Base-by-base conservation (phyloP, 2,113 vertebrate species). In the Oxyruncus cristatus region DNA sequence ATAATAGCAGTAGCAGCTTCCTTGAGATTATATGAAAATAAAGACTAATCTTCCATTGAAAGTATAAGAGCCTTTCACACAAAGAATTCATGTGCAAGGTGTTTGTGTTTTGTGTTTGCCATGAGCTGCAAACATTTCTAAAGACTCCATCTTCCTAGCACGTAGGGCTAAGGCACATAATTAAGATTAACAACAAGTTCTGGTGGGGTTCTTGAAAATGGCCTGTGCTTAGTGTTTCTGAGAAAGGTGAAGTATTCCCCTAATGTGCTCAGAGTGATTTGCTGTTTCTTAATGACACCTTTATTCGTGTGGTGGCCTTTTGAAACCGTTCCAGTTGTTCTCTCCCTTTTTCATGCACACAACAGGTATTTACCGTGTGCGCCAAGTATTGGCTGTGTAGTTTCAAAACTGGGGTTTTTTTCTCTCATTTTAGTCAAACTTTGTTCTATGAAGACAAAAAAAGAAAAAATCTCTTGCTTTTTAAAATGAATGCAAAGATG, bases 121-220 rank as follows among this genome's bases (percentile, higher is more conserved):
- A 47, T 77, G 78, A 53, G 21, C 19, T 66, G 47, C 62, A 88
- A 88, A 56, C 3, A 32, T 66, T 79, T 78, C 53, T 83, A 32
- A 80, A 74, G 50, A 4, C 52, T 75, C 39, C 30, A 18, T 80
- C 68, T 77, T 71, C 56, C 32, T 52, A 79, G 15, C 22, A 44
- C 13, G 30, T 41, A 47, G 52, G 47, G 47, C 30, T 67, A 50
- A 88, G 61, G 37, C 37, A 72, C 18, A 7, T 86, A 84, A 96
- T 87, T 74, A 88, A 88, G 76, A 95, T 88, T 96, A 96, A 95
- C 37, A 93, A 79, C n/a, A 91, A 72, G 32, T 94, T 96, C 80
- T 84, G 73, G 18, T 72, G 73, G 58, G 37, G 56, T 75, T 94
- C 70, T 93, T 89, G 61, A 86, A 89, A 91, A 86, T 49, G 20